A percentile compares a stretch with the other conserved stretches of the same genome.
phyloP scores from a whole-genome alignment of 2,888 invertebrate species.

The Tachina lurida region DNA sequence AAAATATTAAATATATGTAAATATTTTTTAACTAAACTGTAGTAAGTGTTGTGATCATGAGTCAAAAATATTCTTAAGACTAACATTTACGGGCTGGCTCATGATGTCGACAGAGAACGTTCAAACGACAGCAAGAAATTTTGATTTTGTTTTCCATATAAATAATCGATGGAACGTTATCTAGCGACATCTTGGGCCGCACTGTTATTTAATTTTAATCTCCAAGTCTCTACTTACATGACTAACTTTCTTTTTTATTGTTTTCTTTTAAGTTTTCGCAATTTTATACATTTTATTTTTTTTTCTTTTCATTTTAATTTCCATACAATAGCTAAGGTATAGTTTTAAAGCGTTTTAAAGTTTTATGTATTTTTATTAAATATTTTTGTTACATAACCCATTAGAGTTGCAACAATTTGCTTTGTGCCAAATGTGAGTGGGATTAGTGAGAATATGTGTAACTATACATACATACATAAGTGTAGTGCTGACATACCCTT shows the following conservation, averaged over 20 bases:
- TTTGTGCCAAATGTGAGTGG: conserved; percentile 4
- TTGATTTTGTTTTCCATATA: no score
- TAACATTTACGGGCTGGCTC: conserved; percentile 2
- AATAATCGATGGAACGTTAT: no score
- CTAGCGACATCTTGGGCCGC: no score
- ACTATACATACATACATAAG: no score
- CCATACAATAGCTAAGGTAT: conserved; percentile 22
- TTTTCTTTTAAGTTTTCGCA: conserved; percentile 7
- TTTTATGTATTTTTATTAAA: neutral
- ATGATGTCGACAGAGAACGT: no score
- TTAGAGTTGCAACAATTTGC: conserved; percentile 19
- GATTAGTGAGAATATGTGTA: neutral
- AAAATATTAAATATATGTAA: neutral
- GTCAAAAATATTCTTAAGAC: conserved; percentile 50
- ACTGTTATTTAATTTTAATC: conserved; percentile 9
- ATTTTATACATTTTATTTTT: conserved; percentile 1
- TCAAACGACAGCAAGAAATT: no score
- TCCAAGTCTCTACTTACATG: conserved; percentile 21
- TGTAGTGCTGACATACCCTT: neutral
- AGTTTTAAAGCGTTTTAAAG: conserved; percentile 42
- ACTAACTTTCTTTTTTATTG: neutral
- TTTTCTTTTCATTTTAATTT: conserved; percentile 1
- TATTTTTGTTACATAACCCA: neutral
- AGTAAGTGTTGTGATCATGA: conserved; percentile 8
- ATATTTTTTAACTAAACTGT: neutral